Evolutionary conservation across 2,888 invertebrate species (phyloP).

Genomic region (Acheta domesticus): DNA sequence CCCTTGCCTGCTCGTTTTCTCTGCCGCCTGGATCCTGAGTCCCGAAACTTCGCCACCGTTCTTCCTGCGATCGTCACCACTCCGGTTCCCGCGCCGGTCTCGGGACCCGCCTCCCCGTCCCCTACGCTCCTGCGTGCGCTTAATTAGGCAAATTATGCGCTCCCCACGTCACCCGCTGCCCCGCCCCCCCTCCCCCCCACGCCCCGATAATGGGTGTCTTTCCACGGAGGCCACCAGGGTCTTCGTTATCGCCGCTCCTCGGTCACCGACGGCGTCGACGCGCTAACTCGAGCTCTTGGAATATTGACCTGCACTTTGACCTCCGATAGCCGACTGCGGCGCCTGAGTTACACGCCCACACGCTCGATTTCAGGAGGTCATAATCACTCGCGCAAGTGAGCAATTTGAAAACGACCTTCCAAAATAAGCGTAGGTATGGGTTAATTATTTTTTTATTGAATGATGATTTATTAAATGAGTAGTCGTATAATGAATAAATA

Average conservation of each 20-base stretch:
- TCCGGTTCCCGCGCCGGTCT: neutral
- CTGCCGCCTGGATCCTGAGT: neutral
- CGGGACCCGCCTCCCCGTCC: neutral
- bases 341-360: too few species aligned
- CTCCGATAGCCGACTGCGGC: too few species aligned
- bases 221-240: neutral
- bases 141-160: constrained; percentile 18
- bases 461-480: too few species aligned
- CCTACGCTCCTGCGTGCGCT: neutral
- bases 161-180: neutral
- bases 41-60: neutral
- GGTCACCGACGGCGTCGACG: neutral
- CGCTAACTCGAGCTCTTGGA: neutral
- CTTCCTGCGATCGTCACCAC: neutral
- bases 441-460: too few species aligned
- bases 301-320: too few species aligned
- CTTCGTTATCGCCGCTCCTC: neutral
- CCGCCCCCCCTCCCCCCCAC: neutral
- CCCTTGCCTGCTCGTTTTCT: neutral
- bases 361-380: too few species aligned
- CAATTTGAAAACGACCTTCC: too few species aligned
- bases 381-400: too few species aligned
- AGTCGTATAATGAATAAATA: too few species aligned
- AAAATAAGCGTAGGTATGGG: too few species aligned
- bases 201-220: neutral